Conservation (phyloP, 2,888 invertebrate species). For the Allacma fusca region DNA sequence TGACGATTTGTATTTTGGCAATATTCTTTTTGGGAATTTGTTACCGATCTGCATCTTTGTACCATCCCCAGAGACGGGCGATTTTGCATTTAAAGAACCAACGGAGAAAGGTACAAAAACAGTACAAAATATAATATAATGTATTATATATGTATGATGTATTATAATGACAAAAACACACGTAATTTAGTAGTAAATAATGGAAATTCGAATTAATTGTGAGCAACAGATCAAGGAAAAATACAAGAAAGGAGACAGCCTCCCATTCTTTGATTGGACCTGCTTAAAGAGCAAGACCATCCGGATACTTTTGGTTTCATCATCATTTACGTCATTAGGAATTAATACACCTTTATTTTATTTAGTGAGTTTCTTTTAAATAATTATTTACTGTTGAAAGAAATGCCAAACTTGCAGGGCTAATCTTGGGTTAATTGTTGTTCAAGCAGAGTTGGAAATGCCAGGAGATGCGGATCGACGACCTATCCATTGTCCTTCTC, state of each 20-base stretch:
- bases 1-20: slow-evolving; percentile 82
- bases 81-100: slow-evolving; percentile 89
- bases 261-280: slow-evolving; percentile 85
- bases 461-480: slow-evolving; percentile 32
- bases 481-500: slow-evolving; percentile 62
- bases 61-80: slow-evolving; percentile 85
- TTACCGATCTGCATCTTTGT: slow-evolving; percentile 85
- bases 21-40: slow-evolving; percentile 86
- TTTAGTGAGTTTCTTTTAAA: slow-evolving; percentile 69
- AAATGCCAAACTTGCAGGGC: too few species aligned
- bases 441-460: slow-evolving; percentile 38
- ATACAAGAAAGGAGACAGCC: slow-evolving; percentile 77
- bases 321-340: slow-evolving; percentile 80
- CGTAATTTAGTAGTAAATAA: too few species aligned
- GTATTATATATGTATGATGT: too few species aligned
- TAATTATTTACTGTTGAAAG: too few species aligned
- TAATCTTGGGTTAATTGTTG: too few species aligned
- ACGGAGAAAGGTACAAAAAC: slow-evolving; percentile 74
- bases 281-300: slow-evolving; percentile 84
- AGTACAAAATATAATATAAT: too few species aligned
- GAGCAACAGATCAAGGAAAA: slow-evolving; percentile 79
- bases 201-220: too few species aligned
- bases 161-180: too few species aligned
- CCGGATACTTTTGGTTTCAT: slow-evolving; percentile 80
- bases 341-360: slow-evolving; percentile 86